A percentile compares a stretch with the other conserved stretches of the same genome.
These are phyloP conservation scores for Vulpes ferrilata DNA, from an alignment of 2,113 vertebrate species.

Conservation along the genomic window DNA sequence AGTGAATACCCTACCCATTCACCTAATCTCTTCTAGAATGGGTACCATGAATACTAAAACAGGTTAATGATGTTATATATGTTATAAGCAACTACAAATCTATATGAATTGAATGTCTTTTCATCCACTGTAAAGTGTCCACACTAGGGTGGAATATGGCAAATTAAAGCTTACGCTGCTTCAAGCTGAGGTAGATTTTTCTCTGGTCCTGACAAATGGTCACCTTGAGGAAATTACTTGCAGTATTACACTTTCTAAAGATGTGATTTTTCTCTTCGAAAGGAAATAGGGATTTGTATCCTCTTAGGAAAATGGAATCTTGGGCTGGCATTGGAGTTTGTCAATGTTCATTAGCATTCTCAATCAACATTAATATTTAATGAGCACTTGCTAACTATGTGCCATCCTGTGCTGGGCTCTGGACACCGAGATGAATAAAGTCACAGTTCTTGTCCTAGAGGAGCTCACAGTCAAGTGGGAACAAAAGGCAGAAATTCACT, in stretches of 20 bases:
- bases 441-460: background rate
- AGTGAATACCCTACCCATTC: background rate
- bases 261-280: slow-evolving; percentile 17
- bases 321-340: background rate
- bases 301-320: background rate
- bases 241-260: slow-evolving; percentile 19
- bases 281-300: background rate
- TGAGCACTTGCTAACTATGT: background rate
- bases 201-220: background rate
- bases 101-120: background rate
- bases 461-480: background rate
- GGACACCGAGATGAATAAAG: slow-evolving; percentile 25
- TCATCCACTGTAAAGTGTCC: background rate
- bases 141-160: background rate
- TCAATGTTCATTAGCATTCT: background rate
- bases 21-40: background rate
- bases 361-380: background rate
- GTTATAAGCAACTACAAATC: background rate
- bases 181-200: background rate
- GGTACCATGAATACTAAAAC: background rate
- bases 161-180: background rate
- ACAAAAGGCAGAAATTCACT: background rate
- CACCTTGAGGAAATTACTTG: background rate
- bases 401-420: background rate
- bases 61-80: background rate